phyloP scores from a whole-genome alignment of 2,888 invertebrate genomes.

The Latheticus oryzae region DNA sequence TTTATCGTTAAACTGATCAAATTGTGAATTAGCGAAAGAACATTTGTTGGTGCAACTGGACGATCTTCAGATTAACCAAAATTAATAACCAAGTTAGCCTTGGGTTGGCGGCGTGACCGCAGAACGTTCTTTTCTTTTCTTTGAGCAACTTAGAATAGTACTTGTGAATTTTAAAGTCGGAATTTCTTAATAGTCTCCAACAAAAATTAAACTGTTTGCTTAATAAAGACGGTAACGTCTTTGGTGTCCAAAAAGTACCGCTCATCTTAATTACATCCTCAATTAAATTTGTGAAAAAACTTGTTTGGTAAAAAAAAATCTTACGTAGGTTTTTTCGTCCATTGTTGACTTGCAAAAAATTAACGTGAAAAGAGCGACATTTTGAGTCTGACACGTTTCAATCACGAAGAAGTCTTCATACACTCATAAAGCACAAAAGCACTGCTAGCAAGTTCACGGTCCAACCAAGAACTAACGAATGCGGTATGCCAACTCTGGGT shows the following conservation, averaged over 20 bases:
- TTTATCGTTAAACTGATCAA: slow-evolving; percentile 32
- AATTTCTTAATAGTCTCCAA: slow-evolving; percentile 23
- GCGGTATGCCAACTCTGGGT: slow-evolving; percentile 46
- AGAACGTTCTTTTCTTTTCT: slow-evolving; percentile 32
- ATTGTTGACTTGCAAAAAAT: slow-evolving; percentile 22
- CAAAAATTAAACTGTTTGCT: slow-evolving; percentile 18
- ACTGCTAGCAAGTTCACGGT: slow-evolving; percentile 31
- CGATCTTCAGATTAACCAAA: slow-evolving; percentile 53
- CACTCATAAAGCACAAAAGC: slow-evolving; percentile 31
- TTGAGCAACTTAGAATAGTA: slow-evolving; percentile 30
- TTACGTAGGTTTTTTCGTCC: slow-evolving; percentile 22
- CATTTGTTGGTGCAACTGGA: slow-evolving; percentile 37
- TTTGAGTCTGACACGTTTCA: slow-evolving; percentile 37
- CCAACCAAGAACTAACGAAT: slow-evolving; percentile 37
- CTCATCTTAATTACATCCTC: slow-evolving; percentile 10
- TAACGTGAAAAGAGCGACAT: slow-evolving; percentile 3
- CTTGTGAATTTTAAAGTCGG: slow-evolving; percentile 32
- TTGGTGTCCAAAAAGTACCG: no score
- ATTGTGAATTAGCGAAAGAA: slow-evolving; percentile 36
- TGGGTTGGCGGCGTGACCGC: slow-evolving; percentile 43
- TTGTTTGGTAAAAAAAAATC: slow-evolving; percentile 1
- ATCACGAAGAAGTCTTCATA: slow-evolving; percentile 15
- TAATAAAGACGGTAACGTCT: slow-evolving; percentile 7
- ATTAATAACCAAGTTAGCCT: slow-evolving; percentile 56
- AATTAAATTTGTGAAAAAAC: slow-evolving; percentile 3